Evolutionary conservation across 2,113 vertebrate genomes (phyloP).

Genomic region (Astur gentilis): DNA sequence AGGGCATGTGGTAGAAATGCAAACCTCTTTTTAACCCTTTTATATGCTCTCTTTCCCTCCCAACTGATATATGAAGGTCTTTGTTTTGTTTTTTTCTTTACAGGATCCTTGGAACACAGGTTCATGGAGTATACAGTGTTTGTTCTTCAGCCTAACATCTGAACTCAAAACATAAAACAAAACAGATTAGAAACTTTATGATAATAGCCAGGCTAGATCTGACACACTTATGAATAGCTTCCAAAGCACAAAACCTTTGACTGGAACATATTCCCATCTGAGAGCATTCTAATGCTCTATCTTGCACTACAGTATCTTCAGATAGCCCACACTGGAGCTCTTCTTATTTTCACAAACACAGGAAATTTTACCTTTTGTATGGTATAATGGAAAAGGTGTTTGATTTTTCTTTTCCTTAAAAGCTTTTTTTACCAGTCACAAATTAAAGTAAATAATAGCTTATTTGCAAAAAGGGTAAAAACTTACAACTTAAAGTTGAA

Average conservation of each 20-base stretch:
- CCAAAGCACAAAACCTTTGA: conserved; percentile 3
- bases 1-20: conserved; percentile 80
- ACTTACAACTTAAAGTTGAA: background rate
- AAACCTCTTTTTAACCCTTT: conserved; percentile 81
- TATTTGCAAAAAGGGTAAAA: background rate
- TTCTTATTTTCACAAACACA: background rate
- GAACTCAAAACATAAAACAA: conserved; percentile 28
- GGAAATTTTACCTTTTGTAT: background rate
- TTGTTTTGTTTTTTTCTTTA: conserved; percentile 45
- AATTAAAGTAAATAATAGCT: background rate
- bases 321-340: background rate
- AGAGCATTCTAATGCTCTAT: background rate
- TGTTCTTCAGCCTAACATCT: conserved; percentile 42
- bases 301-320: background rate
- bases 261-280: background rate
- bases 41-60: conserved; percentile 55
- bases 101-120: conserved; percentile 49
- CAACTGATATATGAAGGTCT: conserved; percentile 65
- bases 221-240: background rate
- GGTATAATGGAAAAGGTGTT: background rate
- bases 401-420: background rate
- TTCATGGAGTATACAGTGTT: conserved; percentile 1
- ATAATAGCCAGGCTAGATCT: background rate
- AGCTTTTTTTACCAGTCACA: background rate
- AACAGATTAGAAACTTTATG: conserved; percentile 14